Conservation (phyloP, 2,113 vertebrate genomes). For the Cephalopterus ornatus region DNA sequence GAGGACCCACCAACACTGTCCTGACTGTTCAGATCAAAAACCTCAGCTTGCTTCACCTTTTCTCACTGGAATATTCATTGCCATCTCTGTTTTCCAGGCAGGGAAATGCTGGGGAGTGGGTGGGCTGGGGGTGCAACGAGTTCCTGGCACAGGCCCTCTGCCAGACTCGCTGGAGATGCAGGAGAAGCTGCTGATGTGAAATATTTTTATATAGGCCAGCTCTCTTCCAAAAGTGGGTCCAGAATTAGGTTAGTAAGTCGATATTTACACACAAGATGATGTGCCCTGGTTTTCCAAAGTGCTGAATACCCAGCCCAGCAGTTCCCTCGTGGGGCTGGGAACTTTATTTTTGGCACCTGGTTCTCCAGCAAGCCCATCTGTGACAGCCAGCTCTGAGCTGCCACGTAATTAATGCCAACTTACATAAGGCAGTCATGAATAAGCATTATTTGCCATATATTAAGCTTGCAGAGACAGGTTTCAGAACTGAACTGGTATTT, state of each 20-base stretch:
- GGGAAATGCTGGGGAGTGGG: fast-evolving
- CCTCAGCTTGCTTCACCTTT: neutral
- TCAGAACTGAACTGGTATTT: neutral
- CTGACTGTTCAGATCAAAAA: neutral
- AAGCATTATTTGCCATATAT: conserved; percentile 44
- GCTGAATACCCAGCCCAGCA: neutral
- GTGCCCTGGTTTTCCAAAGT: neutral
- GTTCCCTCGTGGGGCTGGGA: neutral
- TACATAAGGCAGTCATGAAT: conserved; percentile 28
- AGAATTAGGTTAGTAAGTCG: conserved; percentile 41
- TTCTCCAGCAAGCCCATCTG: neutral
- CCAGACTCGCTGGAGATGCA: fast-evolving
- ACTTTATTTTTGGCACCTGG: conserved; percentile 11
- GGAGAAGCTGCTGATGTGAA: neutral
- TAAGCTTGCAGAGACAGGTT: neutral
- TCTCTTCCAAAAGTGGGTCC: neutral
- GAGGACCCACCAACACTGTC: neutral
- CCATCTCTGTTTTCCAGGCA: neutral
- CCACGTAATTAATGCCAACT: neutral
- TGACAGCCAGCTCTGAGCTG: neutral
- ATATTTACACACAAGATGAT: neutral
- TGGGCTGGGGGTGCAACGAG: neutral
- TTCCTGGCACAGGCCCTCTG: neutral
- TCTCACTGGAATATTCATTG: neutral
- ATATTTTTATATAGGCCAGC: neutral